Evolutionary conservation across 2,888 invertebrate genomes (phyloP).

Genomic region (Eupithecia inturbata): DNA sequence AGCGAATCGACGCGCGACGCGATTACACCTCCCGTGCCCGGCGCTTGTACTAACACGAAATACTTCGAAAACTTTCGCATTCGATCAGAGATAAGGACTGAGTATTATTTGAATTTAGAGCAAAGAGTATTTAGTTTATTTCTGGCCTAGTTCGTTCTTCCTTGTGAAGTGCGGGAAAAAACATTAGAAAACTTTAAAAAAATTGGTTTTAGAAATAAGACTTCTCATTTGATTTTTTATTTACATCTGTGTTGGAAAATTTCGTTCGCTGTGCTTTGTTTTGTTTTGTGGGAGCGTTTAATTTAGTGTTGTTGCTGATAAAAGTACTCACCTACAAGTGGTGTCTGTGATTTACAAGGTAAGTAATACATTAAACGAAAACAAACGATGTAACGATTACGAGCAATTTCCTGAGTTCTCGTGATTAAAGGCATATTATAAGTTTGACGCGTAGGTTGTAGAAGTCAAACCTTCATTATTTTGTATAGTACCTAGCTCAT

Average conservation of each 20-base stretch:
- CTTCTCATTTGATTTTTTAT: neutral
- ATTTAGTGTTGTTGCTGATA: neutral
- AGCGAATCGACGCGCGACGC: constrained; percentile 18
- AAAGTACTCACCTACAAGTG: neutral
- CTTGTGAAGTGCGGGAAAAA: neutral
- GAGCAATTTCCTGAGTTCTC: neutral
- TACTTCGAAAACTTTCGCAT: constrained; percentile 6
- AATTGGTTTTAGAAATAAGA: neutral
- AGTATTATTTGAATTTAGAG: neutral
- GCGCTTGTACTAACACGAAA: neutral
- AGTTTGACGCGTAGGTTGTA: neutral
- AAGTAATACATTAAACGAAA: neutral
- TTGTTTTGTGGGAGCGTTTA: neutral
- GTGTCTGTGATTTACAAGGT: neutral
- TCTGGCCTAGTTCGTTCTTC: neutral
- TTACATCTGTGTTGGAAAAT: neutral
- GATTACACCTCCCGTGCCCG: constrained; percentile 16
- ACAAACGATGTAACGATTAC: neutral
- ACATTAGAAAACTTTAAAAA: neutral
- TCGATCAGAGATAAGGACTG: neutral
- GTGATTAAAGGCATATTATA: neutral
- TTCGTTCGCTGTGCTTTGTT: neutral
- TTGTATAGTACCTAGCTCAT: neutral
- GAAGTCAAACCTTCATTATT: neutral
- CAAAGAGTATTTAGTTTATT: neutral